Percentiles rank a stretch among this genome's conserved stretches.
Evolutionary conservation across 2,113 vertebrate genomes (phyloP).

Genomic region (Python bivittatus): DNA sequence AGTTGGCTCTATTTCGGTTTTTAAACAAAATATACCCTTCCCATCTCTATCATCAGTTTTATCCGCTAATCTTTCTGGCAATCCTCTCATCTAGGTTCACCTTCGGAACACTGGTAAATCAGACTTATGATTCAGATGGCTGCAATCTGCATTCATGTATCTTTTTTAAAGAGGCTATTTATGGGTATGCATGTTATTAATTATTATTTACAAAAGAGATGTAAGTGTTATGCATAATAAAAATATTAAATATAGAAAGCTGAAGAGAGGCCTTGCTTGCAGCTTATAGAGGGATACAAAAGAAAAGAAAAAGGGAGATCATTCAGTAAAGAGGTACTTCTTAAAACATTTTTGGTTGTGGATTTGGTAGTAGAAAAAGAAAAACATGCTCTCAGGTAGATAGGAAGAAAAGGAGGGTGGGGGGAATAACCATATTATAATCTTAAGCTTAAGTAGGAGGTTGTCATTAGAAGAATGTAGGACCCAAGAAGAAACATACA

Average conservation of each 20-base stretch:
- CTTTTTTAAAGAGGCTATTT: background rate
- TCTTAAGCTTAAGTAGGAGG: background rate
- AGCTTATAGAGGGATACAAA: background rate
- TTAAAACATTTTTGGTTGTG: background rate
- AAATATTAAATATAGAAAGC: background rate
- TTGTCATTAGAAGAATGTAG: background rate
- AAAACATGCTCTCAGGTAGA: background rate
- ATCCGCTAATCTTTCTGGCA: background rate
- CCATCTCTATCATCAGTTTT: background rate
- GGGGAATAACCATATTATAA: background rate
- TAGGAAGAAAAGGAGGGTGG: background rate
- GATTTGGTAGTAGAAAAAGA: background rate
- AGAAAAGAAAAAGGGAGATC: background rate
- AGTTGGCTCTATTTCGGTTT: background rate
- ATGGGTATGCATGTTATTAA: background rate
- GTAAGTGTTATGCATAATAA: background rate
- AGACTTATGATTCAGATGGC: background rate
- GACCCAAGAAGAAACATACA: background rate
- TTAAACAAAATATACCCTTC: background rate
- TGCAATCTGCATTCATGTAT: background rate
- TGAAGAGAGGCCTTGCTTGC: background rate
- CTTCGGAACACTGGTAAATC: background rate
- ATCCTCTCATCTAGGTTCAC: background rate
- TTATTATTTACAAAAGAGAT: background rate
- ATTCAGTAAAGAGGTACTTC: background rate